phyloP scores from a whole-genome alignment of 92 coral and sea anemone species.

The Porites evermanni region DNA sequence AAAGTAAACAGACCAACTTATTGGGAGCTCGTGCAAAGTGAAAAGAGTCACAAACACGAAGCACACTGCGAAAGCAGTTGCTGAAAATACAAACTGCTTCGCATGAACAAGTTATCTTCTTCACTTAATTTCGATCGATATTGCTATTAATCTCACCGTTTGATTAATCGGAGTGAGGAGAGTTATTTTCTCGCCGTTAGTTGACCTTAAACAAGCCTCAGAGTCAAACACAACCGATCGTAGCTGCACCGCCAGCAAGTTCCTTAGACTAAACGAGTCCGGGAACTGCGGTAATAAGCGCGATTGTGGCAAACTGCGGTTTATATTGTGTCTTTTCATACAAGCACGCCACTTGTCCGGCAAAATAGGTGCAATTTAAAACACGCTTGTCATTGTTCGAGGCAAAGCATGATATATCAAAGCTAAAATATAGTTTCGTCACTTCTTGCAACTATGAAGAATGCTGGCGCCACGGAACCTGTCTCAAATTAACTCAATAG shows the following conservation, averaged over 20 bases:
- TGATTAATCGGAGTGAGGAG: not conserved
- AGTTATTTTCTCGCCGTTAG: not conserved
- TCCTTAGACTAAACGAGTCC: not conserved
- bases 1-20: no score
- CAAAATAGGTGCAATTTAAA: constrained; percentile 19
- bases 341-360: not conserved
- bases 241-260: not conserved
- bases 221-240: not conserved
- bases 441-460: not conserved
- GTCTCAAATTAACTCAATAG: constrained; percentile 13
- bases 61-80: no score
- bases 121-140: not conserved
- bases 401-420: constrained; percentile 29
- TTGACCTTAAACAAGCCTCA: no score
- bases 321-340: constrained; percentile 20
- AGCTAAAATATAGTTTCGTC: constrained; percentile 34
- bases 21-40: no score
- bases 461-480: constrained; percentile 27
- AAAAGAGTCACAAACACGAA: no score
- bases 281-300: not conserved
- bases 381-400: constrained; percentile 31
- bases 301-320: not conserved
- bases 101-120: no score
- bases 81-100: no score
- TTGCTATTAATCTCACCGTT: not conserved